Conservation (phyloP, 1,140 invertebrate genomes). For the Caenorhabditis remanei region DNA sequence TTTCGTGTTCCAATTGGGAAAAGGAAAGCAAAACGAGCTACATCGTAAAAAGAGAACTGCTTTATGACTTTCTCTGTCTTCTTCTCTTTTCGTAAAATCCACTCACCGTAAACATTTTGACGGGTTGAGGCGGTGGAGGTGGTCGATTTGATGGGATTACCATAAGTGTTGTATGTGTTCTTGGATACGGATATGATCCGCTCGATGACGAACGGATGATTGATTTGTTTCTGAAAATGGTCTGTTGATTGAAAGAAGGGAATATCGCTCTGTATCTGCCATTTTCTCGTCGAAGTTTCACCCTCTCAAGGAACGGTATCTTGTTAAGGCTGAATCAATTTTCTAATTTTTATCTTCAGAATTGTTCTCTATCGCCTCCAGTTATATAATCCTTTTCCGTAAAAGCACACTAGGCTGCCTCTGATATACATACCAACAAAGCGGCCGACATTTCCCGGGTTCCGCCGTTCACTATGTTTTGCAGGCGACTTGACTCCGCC, state of each 20-base stretch:
- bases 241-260: not conserved
- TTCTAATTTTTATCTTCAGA: too few species aligned
- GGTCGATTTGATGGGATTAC: constrained; percentile 64
- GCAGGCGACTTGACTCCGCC: too few species aligned
- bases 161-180: constrained; percentile 66
- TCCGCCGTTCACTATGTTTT: too few species aligned
- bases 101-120: constrained; percentile 54
- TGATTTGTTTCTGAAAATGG: constrained; percentile 58
- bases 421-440: too few species aligned
- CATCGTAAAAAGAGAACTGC: constrained; percentile 39
- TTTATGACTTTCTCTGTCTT: constrained; percentile 36
- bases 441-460: too few species aligned
- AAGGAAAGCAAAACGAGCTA: constrained; percentile 47
- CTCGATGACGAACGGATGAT: constrained; percentile 55
- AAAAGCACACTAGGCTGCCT: too few species aligned
- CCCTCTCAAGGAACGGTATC: too few species aligned
- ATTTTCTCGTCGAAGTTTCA: too few species aligned
- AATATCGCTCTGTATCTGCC: not conserved
- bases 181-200: constrained; percentile 64
- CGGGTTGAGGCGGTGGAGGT: constrained; percentile 36
- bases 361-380: too few species aligned
- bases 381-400: too few species aligned
- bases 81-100: not conserved
- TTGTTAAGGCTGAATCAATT: too few species aligned
- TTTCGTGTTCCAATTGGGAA: constrained; percentile 18